Base-by-base conservation (phyloP, 2,888 invertebrate genomes). In the Actias luna region DNA sequence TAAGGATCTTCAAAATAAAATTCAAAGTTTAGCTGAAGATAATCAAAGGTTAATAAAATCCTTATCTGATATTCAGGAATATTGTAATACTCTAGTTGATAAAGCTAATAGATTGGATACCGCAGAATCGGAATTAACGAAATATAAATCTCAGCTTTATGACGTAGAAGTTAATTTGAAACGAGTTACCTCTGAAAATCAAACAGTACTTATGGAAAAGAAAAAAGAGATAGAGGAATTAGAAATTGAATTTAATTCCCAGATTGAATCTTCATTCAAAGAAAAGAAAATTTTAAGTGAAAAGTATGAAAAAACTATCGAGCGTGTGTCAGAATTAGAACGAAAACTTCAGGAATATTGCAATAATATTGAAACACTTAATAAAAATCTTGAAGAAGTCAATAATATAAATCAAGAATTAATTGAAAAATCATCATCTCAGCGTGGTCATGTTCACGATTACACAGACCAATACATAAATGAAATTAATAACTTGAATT, bases 401-500 rank as follows among this genome's bases (percentile, higher is more conserved):
- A 80, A 80, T 65, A 75, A 71, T 75, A 70, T 85, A 60, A 91
- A 92, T 70, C 81, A 85, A 65, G 82, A 84, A 59, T 66, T 91
- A 39, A 63, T 75, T 50, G 82, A 84, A 59, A 87, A 82, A 67
- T 71, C 74, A 46, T 68, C 73, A 25, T 74, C 69, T 67, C 75
- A 82, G 57, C 72, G 77, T 52, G 63, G 55, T 52, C 61, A 67
- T 59, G 25, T 74, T 1, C 82, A 93, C 12, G 92, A 92, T 77
- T 92, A 91, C 71, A 92, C 92, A 8, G 92, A 92, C 64, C 92
- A 92, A 68, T 92, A 91, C 67, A 83, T 92, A 68, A 91, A 80
- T 70, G 94, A 94, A 83, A 94, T 94, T 71, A 94, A 94, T 71
- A 93, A 92, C 46, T 79, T 94, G 0, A 93, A 93, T 62, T 88